Base-by-base conservation (phyloP, 2,797 vertebrate genomes). In the Sebastolobus altivelis region DNA sequence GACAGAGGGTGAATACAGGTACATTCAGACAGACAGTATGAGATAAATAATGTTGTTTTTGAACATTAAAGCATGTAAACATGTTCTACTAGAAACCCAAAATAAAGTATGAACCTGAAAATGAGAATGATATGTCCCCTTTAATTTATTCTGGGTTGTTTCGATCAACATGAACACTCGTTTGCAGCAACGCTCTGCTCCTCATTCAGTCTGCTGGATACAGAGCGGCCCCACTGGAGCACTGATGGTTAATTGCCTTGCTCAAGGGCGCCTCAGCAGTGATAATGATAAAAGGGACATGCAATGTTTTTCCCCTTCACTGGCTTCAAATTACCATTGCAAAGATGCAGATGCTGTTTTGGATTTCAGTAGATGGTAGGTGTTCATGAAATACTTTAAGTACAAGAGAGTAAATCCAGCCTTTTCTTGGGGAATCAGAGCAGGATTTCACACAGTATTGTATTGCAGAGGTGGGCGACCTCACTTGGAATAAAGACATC, bases 221-320 rank as follows among this genome's bases (percentile, higher is more conserved):
- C 37, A 33, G 35, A 71, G 37, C 49, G 29, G 29, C 27, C 72
- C 22, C 62, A 22, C 38, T 77, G 29, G 65, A 71, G 63, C 60
- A 76, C 31, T 68, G 69, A 65, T 54, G 52, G 61, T 75, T 65
- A 62, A 79, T 66, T 72, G 54, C 6, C 55, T 75, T 76, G 25
- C 75, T 81, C 14, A 73, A 56, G 43, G 65, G 67, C 63, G 74
- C 14, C 31, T 80, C 35, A 65, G 65, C 29, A 8, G 61, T 52
- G 46, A 52, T 72, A 65, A 75, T 62, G 31, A 75, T 25, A 63
- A 72, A n/a, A 31, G 1, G 35, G 54, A 65, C 25, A 65, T 33
- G 16, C n/a, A 3, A 1, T n/a, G 18, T 27, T 1, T 58, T 56
- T 46, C 1, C 33, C 20, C 31, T 49, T 62, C 9, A 27, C 25